These are phyloP conservation scores for Tachystola acroxantha DNA, from an alignment of 2,888 invertebrate species.

Conservation along the genomic window DNA sequence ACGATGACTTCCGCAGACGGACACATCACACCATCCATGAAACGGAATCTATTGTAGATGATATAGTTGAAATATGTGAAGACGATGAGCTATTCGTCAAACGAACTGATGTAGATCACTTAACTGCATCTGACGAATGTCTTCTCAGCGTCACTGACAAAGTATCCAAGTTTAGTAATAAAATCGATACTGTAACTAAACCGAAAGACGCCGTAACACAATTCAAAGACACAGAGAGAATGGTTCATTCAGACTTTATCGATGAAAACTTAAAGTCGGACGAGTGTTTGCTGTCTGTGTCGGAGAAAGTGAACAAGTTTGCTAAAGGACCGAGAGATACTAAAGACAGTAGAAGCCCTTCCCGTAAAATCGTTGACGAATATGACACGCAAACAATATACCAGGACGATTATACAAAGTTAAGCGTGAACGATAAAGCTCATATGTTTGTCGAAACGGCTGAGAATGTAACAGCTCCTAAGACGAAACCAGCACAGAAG, in stretches of 20 bases:
- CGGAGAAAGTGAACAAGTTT: slow-evolving; percentile 84
- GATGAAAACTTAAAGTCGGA: slow-evolving; percentile 74
- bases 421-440: slow-evolving; percentile 83
- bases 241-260: slow-evolving; percentile 70
- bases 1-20: slow-evolving; percentile 76
- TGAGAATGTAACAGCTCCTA: slow-evolving; percentile 70
- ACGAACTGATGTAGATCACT: slow-evolving; percentile 43
- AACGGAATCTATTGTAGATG: slow-evolving; percentile 79
- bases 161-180: slow-evolving; percentile 68
- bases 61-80: slow-evolving; percentile 73
- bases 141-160: slow-evolving; percentile 78
- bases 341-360: slow-evolving; percentile 55
- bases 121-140: slow-evolving; percentile 67
- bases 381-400: slow-evolving; percentile 76
- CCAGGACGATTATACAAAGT: slow-evolving; percentile 65
- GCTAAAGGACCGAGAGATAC: slow-evolving; percentile 63
- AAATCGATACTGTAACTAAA: slow-evolving; percentile 46
- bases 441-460: slow-evolving; percentile 80
- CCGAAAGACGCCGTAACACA: slow-evolving; percentile 37
- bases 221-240: slow-evolving; percentile 51
- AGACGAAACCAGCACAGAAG: slow-evolving; percentile 51
- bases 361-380: slow-evolving; percentile 57
- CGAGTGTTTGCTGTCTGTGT: slow-evolving; percentile 82
- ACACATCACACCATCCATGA: slow-evolving; percentile 72
- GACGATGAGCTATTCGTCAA: slow-evolving; percentile 68